These are phyloP conservation scores for Ceriagrion tenellum DNA, from an alignment of 2,888 invertebrate species.

Conservation along the genomic window DNA sequence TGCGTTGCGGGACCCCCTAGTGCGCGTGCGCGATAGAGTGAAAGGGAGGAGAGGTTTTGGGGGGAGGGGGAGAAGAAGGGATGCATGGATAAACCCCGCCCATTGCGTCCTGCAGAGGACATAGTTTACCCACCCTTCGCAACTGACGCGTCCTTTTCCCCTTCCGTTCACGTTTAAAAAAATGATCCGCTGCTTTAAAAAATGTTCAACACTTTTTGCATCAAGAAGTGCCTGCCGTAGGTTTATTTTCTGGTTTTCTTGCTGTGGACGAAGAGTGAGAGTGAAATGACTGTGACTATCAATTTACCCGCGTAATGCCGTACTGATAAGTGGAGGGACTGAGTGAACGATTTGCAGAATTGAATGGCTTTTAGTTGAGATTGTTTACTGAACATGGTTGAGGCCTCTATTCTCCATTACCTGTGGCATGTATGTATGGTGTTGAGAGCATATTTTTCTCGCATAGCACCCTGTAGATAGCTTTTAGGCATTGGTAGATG, in stretches of 20 bases:
- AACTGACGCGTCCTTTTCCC: background rate
- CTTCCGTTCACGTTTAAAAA: background rate
- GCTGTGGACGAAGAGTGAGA: background rate
- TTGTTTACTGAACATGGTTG: no score
- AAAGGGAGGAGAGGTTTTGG: background rate
- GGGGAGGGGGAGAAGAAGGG: background rate
- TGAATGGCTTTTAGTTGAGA: no score
- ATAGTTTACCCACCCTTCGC: background rate
- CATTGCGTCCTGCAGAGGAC: constrained; percentile 32
- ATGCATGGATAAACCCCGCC: constrained; percentile 52
- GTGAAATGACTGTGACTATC: background rate
- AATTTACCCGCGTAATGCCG: background rate
- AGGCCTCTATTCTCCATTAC: no score
- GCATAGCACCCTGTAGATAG: no score
- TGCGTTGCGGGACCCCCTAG: constrained; percentile 47
- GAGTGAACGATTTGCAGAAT: no score
- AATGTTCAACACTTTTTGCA: constrained; percentile 30
- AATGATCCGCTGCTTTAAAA: background rate
- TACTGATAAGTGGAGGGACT: no score
- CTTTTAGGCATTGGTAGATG: no score
- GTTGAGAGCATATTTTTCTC: no score
- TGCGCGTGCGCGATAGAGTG: constrained; percentile 52
- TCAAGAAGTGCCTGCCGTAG: background rate
- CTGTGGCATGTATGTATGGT: no score
- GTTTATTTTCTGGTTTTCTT: background rate